Evolutionary conservation across 2,888 invertebrate genomes (phyloP), one percentile per base, ranked within the genome.

Genomic region (Rhingia rostrata): DNA sequence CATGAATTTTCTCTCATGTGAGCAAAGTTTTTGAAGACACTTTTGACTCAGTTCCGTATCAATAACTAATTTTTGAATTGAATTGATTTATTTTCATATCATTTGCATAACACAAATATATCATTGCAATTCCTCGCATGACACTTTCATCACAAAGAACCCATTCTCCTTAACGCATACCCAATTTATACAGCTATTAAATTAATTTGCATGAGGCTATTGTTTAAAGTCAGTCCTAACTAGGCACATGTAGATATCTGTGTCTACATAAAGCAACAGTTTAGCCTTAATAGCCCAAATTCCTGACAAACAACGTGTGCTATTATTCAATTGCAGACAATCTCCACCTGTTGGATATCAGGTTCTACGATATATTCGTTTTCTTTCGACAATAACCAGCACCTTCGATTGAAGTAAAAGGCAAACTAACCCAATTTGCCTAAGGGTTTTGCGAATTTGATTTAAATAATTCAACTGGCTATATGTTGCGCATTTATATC

Each of bases 271-370:
- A 45, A n/a, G 6, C 43, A 45, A 45, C 43, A 45, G n/a, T 12
- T 47, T 35, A 9, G 7, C 6, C 3, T 54, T 14, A 12, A 33
- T 54, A 33, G n/a, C 33, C 54, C 30, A 49, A 49, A 49, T 49
- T 49, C 30, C 49, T 4, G 10, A 10, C 49, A 30, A 32, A 2
- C 30, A 49, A 49, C 30, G 7, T 30, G 7, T 22, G 47, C 47
- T 47, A 10, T 22, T 47, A 47, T 49, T 10, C 49, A 49, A 30
- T 10, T 6, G 4, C 22, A 2, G 30, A 49, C 49, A 30, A 49
- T 32, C 49, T 30, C 49, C 49, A 49, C 49, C 49, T 49, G 49
- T 49, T 49, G 49, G 10, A 30, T 58, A 58, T 12, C 22, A 43
- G 41, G 30, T 41, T 41, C 10, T n/a, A 6, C 41, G 43, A 58